A percentile compares a stretch with the other conserved stretches of the same genome.
phyloP scores from a whole-genome alignment of 1,140 invertebrate genomes.

The Bombus confusus region DNA sequence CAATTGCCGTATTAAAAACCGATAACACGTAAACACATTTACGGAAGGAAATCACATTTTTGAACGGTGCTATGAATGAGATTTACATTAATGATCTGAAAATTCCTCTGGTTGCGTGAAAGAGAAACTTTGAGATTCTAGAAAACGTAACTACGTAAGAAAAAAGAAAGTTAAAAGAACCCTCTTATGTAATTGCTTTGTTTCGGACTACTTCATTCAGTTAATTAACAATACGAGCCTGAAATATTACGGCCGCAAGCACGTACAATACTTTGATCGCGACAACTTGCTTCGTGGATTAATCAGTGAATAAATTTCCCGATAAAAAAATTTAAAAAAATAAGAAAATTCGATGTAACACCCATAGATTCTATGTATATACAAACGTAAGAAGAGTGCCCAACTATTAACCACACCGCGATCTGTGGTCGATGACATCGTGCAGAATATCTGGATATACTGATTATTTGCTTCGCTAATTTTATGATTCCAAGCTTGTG shows the following conservation, averaged over 20 bases:
- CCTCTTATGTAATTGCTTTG: not conserved
- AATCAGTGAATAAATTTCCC: not conserved
- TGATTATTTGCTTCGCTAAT: not conserved
- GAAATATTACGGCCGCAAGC: not conserved
- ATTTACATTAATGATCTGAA: not conserved
- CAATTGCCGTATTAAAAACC: too few relatives aligned
- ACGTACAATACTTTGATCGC: conserved; percentile 6
- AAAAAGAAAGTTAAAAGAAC: conserved; percentile 14
- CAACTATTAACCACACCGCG: conserved; percentile 66
- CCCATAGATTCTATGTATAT: conserved; percentile 65
- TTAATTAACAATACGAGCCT: not conserved
- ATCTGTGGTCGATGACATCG: conserved; percentile 62
- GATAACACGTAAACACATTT: not conserved
- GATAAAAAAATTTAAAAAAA: conserved; percentile 23
- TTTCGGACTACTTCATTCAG: not conserved
- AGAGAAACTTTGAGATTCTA: not conserved
- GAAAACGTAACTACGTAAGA: not conserved
- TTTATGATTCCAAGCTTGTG: not conserved
- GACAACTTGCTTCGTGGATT: conserved; percentile 9
- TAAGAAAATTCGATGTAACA: conserved; percentile 28
- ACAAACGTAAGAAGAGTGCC: conserved; percentile 67
- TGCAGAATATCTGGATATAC: conserved; percentile 40
- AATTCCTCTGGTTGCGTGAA: not conserved
- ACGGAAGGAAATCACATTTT: not conserved
- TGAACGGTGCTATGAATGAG: not conserved